Base-by-base conservation (phyloP, 2,797 vertebrate genomes). In the Argentina silus region DNA sequence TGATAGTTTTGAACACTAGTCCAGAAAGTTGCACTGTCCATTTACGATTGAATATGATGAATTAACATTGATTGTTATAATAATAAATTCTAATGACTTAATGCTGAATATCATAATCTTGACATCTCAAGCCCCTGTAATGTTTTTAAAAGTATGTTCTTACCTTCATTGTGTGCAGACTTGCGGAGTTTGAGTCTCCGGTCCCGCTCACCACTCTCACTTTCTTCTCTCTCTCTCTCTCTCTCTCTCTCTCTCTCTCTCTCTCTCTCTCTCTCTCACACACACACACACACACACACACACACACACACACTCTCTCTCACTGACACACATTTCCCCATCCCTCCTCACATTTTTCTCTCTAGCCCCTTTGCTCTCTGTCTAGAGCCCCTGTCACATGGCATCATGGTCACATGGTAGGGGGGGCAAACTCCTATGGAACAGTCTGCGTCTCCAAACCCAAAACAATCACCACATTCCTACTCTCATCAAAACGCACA, bases 371-470 rank as follows among this genome's bases (percentile, higher is more conserved):
- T 80, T 77, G 76, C 59, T 80, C 66, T 78, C 14, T 51, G 10
- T 82, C 42, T 53, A 23, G n/a, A 14, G 45, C 42, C 17, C 6
- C 47, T 23, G 75, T 90, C 86, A 91, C 86, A 83, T 87, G 87
- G 67, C 64, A 62, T 72, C n/a, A 59, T 70, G 42, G 79, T 78
- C 81, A 68, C 76, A 76, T 66, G 44, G 65, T 19, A 51, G 36
- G 59, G 63, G 44, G 44, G 44, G 47, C 45, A 51, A 77, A 74
- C n/a, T 71, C 3, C 50, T 70, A 9, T 23, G 56, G 19, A 67
- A 55, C 60, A 47, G 6, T 62, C 50, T 69, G 56, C 59, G 66
- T 21, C 68, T 15, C 10, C 21, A 48, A 60, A 45, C 62, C 1
- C 53, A 57, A 15, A 11, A 5, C 14, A 64, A 45, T 10, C 15